Evolutionary conservation across 2,113 vertebrate species (phyloP), one percentile per base, ranked within the genome.

Genomic region (Tachuris rubrigastra): DNA sequence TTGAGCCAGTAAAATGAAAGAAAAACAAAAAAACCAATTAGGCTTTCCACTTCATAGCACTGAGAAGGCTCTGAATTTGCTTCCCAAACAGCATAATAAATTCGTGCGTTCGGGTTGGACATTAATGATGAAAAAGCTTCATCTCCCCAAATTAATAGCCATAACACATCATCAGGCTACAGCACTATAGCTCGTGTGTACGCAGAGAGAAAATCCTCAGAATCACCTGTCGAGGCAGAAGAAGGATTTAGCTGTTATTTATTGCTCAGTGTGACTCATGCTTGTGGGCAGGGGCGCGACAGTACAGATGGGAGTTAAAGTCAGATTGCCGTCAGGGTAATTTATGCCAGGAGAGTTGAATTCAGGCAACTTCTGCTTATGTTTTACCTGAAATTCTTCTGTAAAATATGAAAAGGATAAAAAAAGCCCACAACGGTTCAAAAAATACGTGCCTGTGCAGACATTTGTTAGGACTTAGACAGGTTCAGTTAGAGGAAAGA

Each of bases 321-420:
- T 86, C 85, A 89, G 60, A 72, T 81, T 89, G 88, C 90, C 21
- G 3, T 47, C 69, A 56, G 41, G 16, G 20, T 73, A 81, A 85
- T 86, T 89, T 65, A 81, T 95, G 79, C 79, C 73, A 93, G 56
- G 8, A 96, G 90, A 93, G 87, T 95, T 94, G 90, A 96, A 96
- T 93, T 67, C 75, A 88, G 73, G 83, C 84, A 92, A 82, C 35
- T 93, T 89, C 76, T 84, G 65, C 76, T 92, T 68, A 7, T 66
- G 58, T 58, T 94, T 93, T 84, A 89, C 88, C n/a, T 90, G 50
- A 23, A 58, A 72, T 68, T 84, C 41, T 41, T 78, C 76, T 73
- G 17, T 56, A 85, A 75, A 77, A 67, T 63, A 85, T 9, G 53
- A 80, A 86, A 78, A 89, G 65, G 31, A 6, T 90, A 62, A 90